A percentile compares a stretch with the other conserved stretches of the same genome.
Conservation (phyloP, 2,888 invertebrate genomes). For the Trachelus tabidus region DNA sequence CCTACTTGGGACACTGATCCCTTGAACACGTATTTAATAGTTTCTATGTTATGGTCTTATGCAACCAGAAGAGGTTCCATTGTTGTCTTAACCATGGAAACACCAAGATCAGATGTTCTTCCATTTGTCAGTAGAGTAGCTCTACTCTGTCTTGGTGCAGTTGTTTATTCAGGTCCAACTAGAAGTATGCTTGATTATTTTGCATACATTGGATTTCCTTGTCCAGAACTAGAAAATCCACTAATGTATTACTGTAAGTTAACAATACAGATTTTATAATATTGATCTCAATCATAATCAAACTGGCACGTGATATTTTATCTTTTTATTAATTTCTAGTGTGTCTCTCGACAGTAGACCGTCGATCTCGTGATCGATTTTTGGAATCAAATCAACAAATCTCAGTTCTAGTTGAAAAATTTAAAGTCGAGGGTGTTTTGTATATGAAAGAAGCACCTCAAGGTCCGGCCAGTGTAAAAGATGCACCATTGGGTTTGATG, state of each 20-base stretch:
- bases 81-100: slow-evolving; percentile 91
- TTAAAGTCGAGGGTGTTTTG: slow-evolving; percentile 85
- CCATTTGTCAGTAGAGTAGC: slow-evolving; percentile 94
- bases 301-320: background rate
- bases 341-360: slow-evolving; percentile 81
- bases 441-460: slow-evolving; percentile 73
- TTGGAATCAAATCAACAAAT: slow-evolving; percentile 95
- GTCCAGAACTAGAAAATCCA: slow-evolving; percentile 96
- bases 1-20: slow-evolving; percentile 96
- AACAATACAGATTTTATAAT: background rate
- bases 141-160: slow-evolving; percentile 90
- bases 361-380: slow-evolving; percentile 89
- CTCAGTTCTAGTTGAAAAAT: slow-evolving; percentile 89
- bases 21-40: slow-evolving; percentile 92
- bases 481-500: slow-evolving; percentile 51
- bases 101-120: slow-evolving; percentile 93
- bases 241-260: slow-evolving; percentile 96
- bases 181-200: slow-evolving; percentile 95
- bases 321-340: slow-evolving; percentile 67
- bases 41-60: slow-evolving; percentile 91
- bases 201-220: slow-evolving; percentile 94
- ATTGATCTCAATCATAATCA: background rate
- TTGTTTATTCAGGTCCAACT: slow-evolving; percentile 92
- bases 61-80: slow-evolving; percentile 92
- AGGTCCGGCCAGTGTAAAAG: slow-evolving; percentile 57